Evolutionary conservation across 2,888 invertebrate genomes (phyloP).

Genomic region (Sicus ferrugineus): DNA sequence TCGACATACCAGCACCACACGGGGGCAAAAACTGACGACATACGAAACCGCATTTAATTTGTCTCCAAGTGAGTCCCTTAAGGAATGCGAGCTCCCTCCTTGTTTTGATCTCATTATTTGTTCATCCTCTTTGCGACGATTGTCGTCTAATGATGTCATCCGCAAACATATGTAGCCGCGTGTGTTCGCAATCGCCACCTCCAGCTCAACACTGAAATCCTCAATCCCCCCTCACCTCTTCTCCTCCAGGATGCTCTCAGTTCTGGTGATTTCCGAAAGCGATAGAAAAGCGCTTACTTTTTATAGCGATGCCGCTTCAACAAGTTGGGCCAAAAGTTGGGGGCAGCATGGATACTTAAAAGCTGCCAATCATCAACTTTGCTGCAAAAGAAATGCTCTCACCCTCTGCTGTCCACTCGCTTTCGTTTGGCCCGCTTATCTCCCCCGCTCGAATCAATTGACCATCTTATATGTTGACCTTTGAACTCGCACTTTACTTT

Average conservation of each 20-base stretch:
- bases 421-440: not conserved
- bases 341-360: conserved; percentile 1
- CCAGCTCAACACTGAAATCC: not conserved
- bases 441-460: conserved; percentile 16
- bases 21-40: not conserved
- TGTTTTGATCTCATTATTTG: not conserved
- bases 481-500: not conserved
- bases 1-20: not conserved
- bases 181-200: not conserved
- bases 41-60: not conserved
- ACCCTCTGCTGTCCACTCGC: not conserved
- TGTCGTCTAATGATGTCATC: conserved; percentile 27
- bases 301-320: conserved; percentile 1
- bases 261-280: no score
- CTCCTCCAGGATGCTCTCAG: not conserved
- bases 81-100: not conserved
- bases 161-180: conserved; percentile 9
- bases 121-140: conserved; percentile 1
- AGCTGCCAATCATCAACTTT: conserved; percentile 9
- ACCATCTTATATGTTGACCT: conserved; percentile 18
- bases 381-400: not conserved
- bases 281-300: not conserved
- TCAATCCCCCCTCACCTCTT: not conserved
- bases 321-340: conserved; percentile 13
- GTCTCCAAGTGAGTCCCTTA: not conserved